Conservation (phyloP, 2,797 vertebrate species). For the Epinephelus malabaricus region DNA sequence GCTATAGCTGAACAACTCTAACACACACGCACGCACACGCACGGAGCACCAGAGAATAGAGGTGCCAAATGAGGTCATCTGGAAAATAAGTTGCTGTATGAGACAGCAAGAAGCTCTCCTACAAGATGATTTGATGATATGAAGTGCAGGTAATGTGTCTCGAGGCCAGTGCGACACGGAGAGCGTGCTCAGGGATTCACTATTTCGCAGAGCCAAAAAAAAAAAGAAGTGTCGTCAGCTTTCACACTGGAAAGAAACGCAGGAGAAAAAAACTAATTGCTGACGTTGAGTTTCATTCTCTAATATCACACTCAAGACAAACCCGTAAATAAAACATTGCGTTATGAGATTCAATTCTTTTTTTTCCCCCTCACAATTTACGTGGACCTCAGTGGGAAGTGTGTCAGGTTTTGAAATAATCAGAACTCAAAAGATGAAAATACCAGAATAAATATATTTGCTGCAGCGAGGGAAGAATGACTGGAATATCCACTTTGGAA, state of each 20-base stretch:
- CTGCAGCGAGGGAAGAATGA: slow-evolving; percentile 22
- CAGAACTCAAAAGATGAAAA: slow-evolving; percentile 24
- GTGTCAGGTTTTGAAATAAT: slow-evolving; percentile 22
- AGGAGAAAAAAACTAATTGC: slow-evolving; percentile 11
- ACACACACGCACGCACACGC: neutral
- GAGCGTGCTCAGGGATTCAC: slow-evolving; percentile 25
- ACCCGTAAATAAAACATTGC: neutral
- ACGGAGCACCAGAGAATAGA: slow-evolving; percentile 41
- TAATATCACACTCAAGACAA: neutral
- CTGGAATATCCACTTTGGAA: slow-evolving; percentile 57
- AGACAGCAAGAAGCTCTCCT: slow-evolving; percentile 47
- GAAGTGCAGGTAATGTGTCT: slow-evolving; percentile 22
- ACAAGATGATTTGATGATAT: slow-evolving; percentile 41
- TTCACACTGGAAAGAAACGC: too few relatives aligned
- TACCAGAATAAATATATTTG: slow-evolving; percentile 29
- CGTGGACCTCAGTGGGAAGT: neutral
- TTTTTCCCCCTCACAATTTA: neutral
- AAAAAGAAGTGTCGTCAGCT: slow-evolving; percentile 10
- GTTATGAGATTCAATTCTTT: neutral
- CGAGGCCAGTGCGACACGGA: slow-evolving; percentile 6
- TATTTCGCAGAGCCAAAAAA: slow-evolving; percentile 20
- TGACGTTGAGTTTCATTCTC: slow-evolving; percentile 2
- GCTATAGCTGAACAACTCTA: neutral
- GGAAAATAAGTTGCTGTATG: slow-evolving; percentile 42
- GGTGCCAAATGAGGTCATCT: slow-evolving; percentile 64